phyloP scores from a whole-genome alignment of 92 coral and sea anemone genomes.

The Nematostella vectensis region DNA sequence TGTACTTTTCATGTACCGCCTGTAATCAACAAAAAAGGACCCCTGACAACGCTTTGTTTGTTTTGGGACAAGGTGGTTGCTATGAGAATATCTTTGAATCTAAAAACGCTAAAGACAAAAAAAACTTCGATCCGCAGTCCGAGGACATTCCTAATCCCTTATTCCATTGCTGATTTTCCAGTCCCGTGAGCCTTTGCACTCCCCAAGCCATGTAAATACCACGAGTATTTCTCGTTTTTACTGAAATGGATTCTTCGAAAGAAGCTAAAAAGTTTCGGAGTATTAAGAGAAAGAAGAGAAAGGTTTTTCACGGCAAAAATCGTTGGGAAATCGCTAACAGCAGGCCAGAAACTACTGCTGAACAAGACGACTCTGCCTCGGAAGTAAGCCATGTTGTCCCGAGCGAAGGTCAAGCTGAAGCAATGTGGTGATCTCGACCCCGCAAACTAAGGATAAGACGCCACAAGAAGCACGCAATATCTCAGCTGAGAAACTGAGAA shows the following conservation, averaged over 20 bases:
- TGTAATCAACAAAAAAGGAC: conserved; percentile 3
- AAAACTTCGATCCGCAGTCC: conserved; percentile 5
- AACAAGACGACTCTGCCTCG: not conserved
- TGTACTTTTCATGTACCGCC: conserved; percentile 5
- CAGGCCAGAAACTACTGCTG: not conserved
- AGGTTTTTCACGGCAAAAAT: not conserved
- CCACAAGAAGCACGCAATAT: conserved; percentile 8
- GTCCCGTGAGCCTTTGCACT: not conserved
- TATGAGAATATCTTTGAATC: conserved; percentile 8
- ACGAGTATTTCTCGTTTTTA: not conserved
- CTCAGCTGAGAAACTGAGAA: conserved; percentile 29
- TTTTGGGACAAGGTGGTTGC: conserved; percentile 15
- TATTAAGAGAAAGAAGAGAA: not conserved
- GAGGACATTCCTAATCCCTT: not conserved
- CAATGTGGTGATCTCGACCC: not conserved
- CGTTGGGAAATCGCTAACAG: not conserved
- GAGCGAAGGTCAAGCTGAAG: not conserved
- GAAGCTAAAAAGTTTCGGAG: not conserved
- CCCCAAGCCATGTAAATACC: not conserved
- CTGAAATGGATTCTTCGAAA: not conserved
- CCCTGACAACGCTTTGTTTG: conserved; percentile 24
- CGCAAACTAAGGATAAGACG: not conserved
- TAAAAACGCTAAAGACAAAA: too few relatives aligned
- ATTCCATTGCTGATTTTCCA: not conserved
- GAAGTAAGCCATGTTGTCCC: not conserved